Evolutionary conservation across 30 jellyfish, hydroid and myxozoan genomes (phyloP).

Genomic region (Cassiopea xamachana): DNA sequence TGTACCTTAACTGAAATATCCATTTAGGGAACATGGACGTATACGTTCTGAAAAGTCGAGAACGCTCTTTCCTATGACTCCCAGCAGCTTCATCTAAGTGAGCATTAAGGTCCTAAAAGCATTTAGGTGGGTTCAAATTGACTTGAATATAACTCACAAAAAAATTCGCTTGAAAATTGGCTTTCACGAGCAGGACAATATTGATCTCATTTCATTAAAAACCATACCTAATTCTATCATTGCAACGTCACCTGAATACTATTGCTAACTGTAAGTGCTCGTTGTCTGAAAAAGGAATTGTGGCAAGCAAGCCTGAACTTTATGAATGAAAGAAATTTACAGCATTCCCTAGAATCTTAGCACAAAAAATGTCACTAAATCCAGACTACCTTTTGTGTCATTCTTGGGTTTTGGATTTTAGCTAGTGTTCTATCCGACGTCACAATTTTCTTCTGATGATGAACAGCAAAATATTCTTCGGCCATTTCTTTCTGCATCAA

Average conservation of each 20-base stretch:
- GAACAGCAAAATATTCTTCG: conserved; percentile 88
- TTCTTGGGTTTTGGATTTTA: conserved; percentile 63
- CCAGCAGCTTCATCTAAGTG: conserved; percentile 72
- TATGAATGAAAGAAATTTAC: no score
- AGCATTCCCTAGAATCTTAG: no score
- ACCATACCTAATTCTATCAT: no score
- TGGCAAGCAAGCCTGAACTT: no score
- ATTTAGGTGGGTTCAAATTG: no score
- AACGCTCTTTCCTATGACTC: conserved; percentile 69
- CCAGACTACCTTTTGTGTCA: conserved; percentile 78
- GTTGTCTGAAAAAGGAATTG: no score
- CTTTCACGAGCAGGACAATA: no score
- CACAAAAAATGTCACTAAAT: neutral
- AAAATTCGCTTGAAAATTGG: no score
- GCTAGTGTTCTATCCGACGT: conserved; percentile 89
- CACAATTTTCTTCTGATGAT: conserved; percentile 64
- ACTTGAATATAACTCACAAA: no score
- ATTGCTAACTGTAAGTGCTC: no score
- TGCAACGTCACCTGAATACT: no score
- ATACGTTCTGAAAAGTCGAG: conserved; percentile 36
- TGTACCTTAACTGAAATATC: conserved; percentile 92
- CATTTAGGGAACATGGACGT: conserved; percentile 78
- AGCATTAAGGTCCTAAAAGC: conserved; percentile 64
- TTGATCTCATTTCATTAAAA: no score
- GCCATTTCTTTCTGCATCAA: conserved; percentile 72